A percentile compares a stretch with the other conserved stretches of the same genome.
These are phyloP conservation scores for Dryobota labecula DNA, from an alignment of 2,888 invertebrate genomes.

Conservation along the genomic window DNA sequence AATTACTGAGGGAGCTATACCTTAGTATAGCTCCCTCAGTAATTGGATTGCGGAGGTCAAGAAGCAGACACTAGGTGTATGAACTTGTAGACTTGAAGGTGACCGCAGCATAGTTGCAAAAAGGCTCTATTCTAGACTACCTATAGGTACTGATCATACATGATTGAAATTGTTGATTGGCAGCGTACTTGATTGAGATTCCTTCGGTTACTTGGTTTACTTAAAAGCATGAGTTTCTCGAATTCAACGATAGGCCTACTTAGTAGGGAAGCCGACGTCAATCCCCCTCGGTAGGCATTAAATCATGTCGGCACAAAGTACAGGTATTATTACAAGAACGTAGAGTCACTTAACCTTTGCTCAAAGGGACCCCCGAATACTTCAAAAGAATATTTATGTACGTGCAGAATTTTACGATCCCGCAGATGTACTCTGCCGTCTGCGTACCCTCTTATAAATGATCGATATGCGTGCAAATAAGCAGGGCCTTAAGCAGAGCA, in stretches of 20 bases:
- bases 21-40: constrained; percentile 10
- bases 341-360: constrained; percentile 58
- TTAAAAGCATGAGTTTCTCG: constrained; percentile 27
- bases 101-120: constrained; percentile 3
- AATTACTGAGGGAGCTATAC: no score
- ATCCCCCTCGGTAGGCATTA: constrained; percentile 32
- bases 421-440: constrained; percentile 55
- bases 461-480: constrained; percentile 71
- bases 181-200: constrained; percentile 3
- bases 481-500: constrained; percentile 54
- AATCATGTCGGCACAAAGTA: constrained; percentile 48
- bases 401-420: constrained; percentile 55
- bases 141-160: background rate
- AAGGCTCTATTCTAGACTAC: background rate
- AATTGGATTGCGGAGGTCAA: constrained; percentile 42
- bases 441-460: constrained; percentile 61
- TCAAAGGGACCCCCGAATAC: constrained; percentile 44
- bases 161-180: no score
- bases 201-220: constrained; percentile 3
- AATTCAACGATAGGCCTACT: constrained; percentile 14
- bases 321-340: constrained; percentile 48
- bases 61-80: constrained; percentile 26
- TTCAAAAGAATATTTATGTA: constrained; percentile 61
- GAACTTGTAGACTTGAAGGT: constrained; percentile 24
- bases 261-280: constrained; percentile 15